These are phyloP conservation scores for Sylvilagus bachmani DNA, from an alignment of 2,113 vertebrate species.

Conservation along the genomic window DNA sequence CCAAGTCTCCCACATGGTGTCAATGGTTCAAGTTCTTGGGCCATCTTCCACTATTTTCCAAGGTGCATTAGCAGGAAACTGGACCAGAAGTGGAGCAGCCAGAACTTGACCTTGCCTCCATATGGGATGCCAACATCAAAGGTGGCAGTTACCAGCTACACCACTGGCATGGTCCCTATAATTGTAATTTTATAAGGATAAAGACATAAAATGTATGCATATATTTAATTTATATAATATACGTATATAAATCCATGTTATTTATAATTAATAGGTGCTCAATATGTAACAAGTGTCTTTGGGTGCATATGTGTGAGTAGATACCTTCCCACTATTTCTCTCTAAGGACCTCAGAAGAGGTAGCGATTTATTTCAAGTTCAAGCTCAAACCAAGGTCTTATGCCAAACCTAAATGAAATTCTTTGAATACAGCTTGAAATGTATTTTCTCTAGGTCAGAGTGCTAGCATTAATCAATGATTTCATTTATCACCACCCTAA, in stretches of 20 bases:
- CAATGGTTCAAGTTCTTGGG: too few species aligned
- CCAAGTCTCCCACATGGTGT: too few species aligned
- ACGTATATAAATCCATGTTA: not conserved
- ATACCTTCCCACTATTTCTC: not conserved
- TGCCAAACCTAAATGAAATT: not conserved
- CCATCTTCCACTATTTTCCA: too few species aligned
- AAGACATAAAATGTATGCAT: not conserved
- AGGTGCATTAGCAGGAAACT: too few species aligned
- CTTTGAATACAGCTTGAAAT: not conserved
- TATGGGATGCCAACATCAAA: too few species aligned
- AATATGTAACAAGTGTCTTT: not conserved
- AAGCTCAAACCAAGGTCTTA: not conserved
- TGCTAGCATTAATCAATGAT: not conserved
- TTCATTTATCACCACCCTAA: not conserved
- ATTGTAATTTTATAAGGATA: not conserved
- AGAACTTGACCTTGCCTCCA: too few species aligned
- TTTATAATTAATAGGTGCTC: constrained; percentile 10
- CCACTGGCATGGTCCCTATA: too few species aligned
- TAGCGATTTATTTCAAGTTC: not conserved
- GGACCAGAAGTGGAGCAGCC: too few species aligned
- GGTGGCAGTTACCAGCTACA: too few species aligned
- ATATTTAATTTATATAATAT: not conserved
- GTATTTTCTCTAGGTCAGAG: not conserved
- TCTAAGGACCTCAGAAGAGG: not conserved
- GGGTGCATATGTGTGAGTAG: not conserved